phyloP scores from a whole-genome alignment of 2,797 vertebrate species.

The Phrynocephalus forsythii region DNA sequence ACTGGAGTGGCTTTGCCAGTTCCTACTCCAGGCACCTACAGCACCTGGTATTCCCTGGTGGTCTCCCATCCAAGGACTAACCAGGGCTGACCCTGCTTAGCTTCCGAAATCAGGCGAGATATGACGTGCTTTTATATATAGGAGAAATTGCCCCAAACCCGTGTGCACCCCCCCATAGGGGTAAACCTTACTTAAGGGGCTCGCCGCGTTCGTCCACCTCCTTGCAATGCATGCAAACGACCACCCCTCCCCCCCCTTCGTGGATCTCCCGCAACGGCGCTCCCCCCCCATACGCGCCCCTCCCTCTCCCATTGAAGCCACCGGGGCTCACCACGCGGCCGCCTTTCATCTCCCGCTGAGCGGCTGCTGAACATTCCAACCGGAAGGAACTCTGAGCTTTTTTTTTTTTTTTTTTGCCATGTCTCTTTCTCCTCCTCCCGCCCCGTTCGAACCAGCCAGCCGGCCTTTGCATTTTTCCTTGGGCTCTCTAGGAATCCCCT shows the following conservation, averaged over 20 bases:
- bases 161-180: background rate
- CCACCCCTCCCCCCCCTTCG: background rate
- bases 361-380: constrained; percentile 18
- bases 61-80: too few species aligned
- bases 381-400: constrained; percentile 21
- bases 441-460: too few species aligned
- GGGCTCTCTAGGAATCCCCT: background rate
- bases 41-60: too few species aligned
- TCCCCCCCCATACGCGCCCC: background rate
- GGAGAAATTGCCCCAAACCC: background rate
- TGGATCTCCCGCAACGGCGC: too few species aligned
- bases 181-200: background rate
- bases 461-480: background rate
- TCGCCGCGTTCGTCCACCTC: too few species aligned
- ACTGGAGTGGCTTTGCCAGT: too few species aligned
- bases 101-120: too few species aligned
- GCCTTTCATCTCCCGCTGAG: constrained; percentile 11
- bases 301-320: background rate
- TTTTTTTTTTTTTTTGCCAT: too few species aligned
- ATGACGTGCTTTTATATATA: too few species aligned
- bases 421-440: too few species aligned
- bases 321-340: constrained; percentile 1
- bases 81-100: too few species aligned
- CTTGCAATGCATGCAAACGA: background rate
- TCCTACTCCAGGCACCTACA: too few species aligned